A percentile compares a stretch with the other conserved stretches of the same genome.
Conservation (phyloP, 2,888 invertebrate species). For the Chymomyza procnemis region DNA sequence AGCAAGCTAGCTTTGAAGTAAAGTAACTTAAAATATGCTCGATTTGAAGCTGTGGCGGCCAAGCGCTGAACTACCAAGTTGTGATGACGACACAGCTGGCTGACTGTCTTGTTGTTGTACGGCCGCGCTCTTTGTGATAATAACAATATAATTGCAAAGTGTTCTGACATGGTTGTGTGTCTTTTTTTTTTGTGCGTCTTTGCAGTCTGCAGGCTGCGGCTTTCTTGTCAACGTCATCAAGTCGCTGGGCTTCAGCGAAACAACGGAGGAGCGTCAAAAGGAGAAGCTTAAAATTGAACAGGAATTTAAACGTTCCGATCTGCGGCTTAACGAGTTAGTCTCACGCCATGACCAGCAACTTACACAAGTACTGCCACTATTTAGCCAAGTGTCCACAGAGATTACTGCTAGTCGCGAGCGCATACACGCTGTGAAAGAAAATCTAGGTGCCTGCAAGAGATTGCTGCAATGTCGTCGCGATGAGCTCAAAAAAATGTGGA, state of each 20-base stretch:
- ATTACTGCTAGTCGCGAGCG: conserved; percentile 88
- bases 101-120: neutral
- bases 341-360: conserved; percentile 92
- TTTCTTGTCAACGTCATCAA: conserved; percentile 96
- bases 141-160: conserved; percentile 10
- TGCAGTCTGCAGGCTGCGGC: conserved; percentile 85
- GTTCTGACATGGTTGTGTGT: conserved; percentile 12
- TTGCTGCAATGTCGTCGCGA: conserved; percentile 93
- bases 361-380: conserved; percentile 84
- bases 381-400: conserved; percentile 86
- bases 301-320: conserved; percentile 95
- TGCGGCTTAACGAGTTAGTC: conserved; percentile 91
- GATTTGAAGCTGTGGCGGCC: neutral
- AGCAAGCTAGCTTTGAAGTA: neutral
- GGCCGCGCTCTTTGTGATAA: conserved; percentile 3
- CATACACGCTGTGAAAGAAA: conserved; percentile 88
- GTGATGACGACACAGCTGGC: neutral
- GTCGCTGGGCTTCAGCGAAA: conserved; percentile 95
- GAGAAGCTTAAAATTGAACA: conserved; percentile 96
- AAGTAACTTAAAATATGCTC: neutral
- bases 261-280: conserved; percentile 93
- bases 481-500: conserved; percentile 95
- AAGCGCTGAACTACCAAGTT: neutral
- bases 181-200: neutral
- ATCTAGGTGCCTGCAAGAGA: conserved; percentile 89